Percentiles rank a stretch among this genome's conserved stretches.
These are phyloP conservation scores for Lithosia quadra DNA, from an alignment of 2,888 invertebrate species.

Conservation along the genomic window DNA sequence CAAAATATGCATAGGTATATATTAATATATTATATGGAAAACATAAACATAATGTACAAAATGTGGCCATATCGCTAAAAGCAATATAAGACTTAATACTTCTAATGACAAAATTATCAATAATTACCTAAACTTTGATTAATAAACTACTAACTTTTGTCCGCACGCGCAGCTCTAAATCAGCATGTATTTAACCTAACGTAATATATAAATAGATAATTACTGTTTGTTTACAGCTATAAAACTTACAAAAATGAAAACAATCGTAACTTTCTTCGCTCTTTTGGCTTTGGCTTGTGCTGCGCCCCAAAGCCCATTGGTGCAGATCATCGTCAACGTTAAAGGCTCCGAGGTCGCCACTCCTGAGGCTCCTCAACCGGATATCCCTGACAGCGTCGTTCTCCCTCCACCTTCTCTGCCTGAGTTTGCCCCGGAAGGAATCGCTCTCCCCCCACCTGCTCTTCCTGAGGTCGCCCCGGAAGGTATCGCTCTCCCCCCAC, in stretches of 20 bases:
- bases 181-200: neutral
- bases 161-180: too few relatives aligned
- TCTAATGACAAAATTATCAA: too few relatives aligned
- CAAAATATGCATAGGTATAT: too few relatives aligned
- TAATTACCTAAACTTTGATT: too few relatives aligned
- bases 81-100: too few relatives aligned
- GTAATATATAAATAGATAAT: too few relatives aligned
- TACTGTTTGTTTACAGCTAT: neutral
- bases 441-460: constrained; percentile 25
- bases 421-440: constrained; percentile 30
- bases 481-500: constrained; percentile 30
- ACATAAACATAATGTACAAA: too few relatives aligned
- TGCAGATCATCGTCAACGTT: constrained; percentile 68
- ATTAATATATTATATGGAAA: neutral
- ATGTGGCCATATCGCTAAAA: too few relatives aligned
- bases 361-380: constrained; percentile 14
- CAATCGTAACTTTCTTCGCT: constrained; percentile 62
- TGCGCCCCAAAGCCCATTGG: constrained; percentile 62
- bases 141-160: too few relatives aligned
- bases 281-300: constrained; percentile 64
- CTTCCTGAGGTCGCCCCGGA: constrained; percentile 18
- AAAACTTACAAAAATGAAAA: constrained; percentile 58
- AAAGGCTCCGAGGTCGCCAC: constrained; percentile 46
- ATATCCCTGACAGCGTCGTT: constrained; percentile 28
- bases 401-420: constrained; percentile 28